Base-by-base conservation (phyloP, 2,888 invertebrate species). In the Stenodera caucasica region DNA sequence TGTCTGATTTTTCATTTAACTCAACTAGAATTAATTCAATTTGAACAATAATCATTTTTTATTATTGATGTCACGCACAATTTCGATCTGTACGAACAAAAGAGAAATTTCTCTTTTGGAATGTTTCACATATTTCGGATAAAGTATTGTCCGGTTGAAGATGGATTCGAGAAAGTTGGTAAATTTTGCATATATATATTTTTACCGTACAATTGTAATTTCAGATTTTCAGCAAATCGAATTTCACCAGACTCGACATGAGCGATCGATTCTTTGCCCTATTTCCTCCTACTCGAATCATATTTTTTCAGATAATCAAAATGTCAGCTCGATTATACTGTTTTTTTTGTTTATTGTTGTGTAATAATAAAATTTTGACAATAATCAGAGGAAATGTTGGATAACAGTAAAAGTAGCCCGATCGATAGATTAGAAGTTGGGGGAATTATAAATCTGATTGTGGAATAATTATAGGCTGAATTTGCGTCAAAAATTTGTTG, bases 361-460 rank as follows among this genome's bases (percentile, higher is more conserved):
- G 18, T 15, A 33, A 29, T 26, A n/a, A n/a, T n/a, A 6, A 32
- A 11, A 11, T 23, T 29, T 55, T 15, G 49, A 26, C 15, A 23
- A 55, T 35, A 15, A 29, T 11, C 26, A 11, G 15, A 49, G 55
- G 55, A 55, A 55, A 30, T 21, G 3, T 55, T 49, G 49, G 12
- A 32, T 55, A 49, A 55, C 5, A 55, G 49, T 55, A 55, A 55
- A 55, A 55, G 55, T 55, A 35, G 49, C 14, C 11, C 33, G 18
- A 52, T 52, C 9, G 15, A 32, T 15, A n/a, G n/a, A n/a, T n/a
- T n/a, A n/a, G n/a, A n/a, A n/a, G n/a, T n/a, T n/a, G n/a, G n/a
- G n/a, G 11, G 4, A 15, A 21, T 45, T 14, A 9, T 45, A 45
- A 2, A 9, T n/a, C 9, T n/a, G 49, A n/a, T 26, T 26, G 26